Base-by-base conservation (phyloP, 2,113 vertebrate species). In the Callaeas wilsoni region DNA sequence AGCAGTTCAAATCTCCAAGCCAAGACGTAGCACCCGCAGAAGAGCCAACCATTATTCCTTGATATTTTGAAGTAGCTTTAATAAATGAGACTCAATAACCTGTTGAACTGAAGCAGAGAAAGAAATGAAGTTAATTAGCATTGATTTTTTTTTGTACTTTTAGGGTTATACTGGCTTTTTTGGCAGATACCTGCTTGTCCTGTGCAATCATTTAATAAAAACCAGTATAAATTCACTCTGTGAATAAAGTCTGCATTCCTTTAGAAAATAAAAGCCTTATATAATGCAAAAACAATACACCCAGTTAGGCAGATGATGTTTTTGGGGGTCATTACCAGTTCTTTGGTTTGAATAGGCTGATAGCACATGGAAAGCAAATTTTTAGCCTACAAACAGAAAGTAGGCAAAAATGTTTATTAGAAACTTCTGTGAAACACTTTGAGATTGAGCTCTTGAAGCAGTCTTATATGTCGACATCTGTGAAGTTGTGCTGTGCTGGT, bases 71-170 rank as follows among this genome's bases (percentile, higher is more conserved):
- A 99, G 98, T 46, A 99, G 97, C 96, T 98, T 98, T 93, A 99
- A 92, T 88, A 99, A 97, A 93, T 99, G 99, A 37, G 98, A 98
- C 89, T 99, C 99, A 95, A 99, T 99, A 92, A 99, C 99, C 98
- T 99, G 99, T 98, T 99, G 99, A 97, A 99, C 99, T 99, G 79
- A 95, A 96, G 86, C 84, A 95, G 92, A 88, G 46, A 91, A 76
- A 59, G 82, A 53, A 19, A 86, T 65, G 16, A 70, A 19, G 47
- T 96, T 91, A 97, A 60, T 75, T 44, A 83, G 16, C n/a, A 19
- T 73, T 90, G 12, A 37, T 10, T 71, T 77, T 89, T 77, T 89
- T 82, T 65, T 5, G 20, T 53, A 8, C 63, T 63, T 87, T 89
- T 76, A 59, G 13, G 12, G 14, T 26, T 68, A 16, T 21, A 69